phyloP scores from a whole-genome alignment of 1,140 invertebrate genomes.

The Eubasilissa regina region DNA sequence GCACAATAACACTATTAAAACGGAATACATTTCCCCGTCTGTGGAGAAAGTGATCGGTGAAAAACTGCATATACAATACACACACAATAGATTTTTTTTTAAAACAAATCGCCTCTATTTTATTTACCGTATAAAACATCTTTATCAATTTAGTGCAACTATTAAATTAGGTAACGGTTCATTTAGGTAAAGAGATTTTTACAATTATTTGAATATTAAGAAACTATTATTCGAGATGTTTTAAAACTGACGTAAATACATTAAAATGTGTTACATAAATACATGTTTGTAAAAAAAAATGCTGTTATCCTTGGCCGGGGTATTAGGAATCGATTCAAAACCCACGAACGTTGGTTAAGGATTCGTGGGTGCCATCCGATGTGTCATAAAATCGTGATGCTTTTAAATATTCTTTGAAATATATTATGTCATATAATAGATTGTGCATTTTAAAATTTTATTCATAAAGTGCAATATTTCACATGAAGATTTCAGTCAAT shows the following conservation, averaged over 20 bases:
- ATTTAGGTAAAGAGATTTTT: background rate
- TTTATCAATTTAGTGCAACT: background rate
- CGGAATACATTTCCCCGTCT: conserved; percentile 20
- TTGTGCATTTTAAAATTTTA: no score
- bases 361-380: conserved; percentile 3
- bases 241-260: background rate
- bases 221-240: background rate
- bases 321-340: background rate
- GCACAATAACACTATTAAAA: conserved; percentile 25
- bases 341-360: background rate
- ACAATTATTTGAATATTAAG: background rate
- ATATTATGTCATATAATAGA: no score
- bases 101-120: conserved; percentile 5
- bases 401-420: no score
- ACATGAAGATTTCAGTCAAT: no score
- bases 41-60: conserved; percentile 25
- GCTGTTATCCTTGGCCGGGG: conserved; percentile 22
- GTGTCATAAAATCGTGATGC: background rate
- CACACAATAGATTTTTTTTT: conserved; percentile 4
- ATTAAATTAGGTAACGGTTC: background rate
- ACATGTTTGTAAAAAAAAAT: background rate
- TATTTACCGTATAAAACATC: background rate
- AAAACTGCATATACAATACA: conserved; percentile 22
- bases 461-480: no score
- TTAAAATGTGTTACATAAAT: conserved; percentile 4